Base-by-base conservation (phyloP, 2,888 invertebrate genomes). In the Hymenopus coronatus region DNA sequence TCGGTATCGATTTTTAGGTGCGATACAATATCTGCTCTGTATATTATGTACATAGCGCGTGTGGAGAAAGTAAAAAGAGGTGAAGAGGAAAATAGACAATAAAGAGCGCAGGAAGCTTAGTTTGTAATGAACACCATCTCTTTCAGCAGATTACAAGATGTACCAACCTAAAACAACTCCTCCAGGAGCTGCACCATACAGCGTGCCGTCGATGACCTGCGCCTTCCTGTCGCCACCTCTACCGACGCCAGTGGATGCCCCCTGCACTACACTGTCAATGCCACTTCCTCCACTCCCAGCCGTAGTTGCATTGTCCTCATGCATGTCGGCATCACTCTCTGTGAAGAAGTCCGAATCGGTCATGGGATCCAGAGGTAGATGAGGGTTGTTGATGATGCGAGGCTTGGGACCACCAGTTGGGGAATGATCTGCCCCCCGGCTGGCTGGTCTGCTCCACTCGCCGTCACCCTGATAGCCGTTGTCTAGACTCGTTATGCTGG, bases 381-480 rank as follows among this genome's bases (percentile, higher is more conserved):
- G 89, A 33, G 87, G 83, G 83, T n/a, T 89, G 82, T 28, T 33
- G 82, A 82, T 84, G 70, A 92, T 88, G 91, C 91, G 83, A 88
- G 92, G 91, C 1, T 90, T 94, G 92, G 88, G 95, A 93, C 25
- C 94, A 91, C 95, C 95, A 87, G 95, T 93, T 8, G 95, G 95
- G 7, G 97, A 96, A 92, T 96, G 96, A 92, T 97, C 97, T 81
- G 96, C 96, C 86, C 96, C 96, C 90, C 97, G 95, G 91, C 97
- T 97, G 0, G 97, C 97, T 0, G 97, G 97, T 90, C 97, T 94
- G 33, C 97, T 97, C 96, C 97, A 97, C 94, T 97, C 97, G 8
- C 97, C 97, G 93, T 97, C 97, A 15, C 98, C 98, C 93, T 98
- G 98, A 93, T 98, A 98, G 83, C 98, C 98, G n/a, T 96, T 97